These are phyloP conservation scores for Venusia cambrica DNA, from an alignment of 2,888 invertebrate genomes.

Conservation along the genomic window DNA sequence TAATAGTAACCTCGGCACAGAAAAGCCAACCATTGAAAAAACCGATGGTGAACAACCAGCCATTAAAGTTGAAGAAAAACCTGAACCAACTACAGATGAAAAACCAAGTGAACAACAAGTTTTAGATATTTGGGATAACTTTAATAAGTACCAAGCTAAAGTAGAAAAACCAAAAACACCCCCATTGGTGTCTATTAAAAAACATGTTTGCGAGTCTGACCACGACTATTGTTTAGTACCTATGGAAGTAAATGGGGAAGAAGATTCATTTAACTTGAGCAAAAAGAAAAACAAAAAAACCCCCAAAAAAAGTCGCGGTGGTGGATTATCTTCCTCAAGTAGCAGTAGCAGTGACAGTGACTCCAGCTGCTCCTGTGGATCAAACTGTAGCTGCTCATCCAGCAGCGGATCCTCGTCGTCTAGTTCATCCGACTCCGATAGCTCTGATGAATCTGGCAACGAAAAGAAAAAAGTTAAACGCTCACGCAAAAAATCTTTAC, in stretches of 20 bases:
- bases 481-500: conserved; percentile 51
- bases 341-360: conserved; percentile 88
- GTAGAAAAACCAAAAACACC: conserved; percentile 81
- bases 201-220: conserved; percentile 84
- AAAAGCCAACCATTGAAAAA: conserved; percentile 9
- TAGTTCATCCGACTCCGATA: conserved; percentile 77
- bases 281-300: conserved; percentile 76
- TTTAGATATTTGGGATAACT: conserved; percentile 89
- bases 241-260: conserved; percentile 66
- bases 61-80: conserved; percentile 44
- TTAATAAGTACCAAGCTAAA: conserved; percentile 87
- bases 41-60: conserved; percentile 14
- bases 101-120: conserved; percentile 82
- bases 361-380: conserved; percentile 90
- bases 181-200: conserved; percentile 68
- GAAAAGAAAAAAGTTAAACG: conserved; percentile 70
- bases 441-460: conserved; percentile 63
- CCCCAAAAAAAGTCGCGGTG: conserved; percentile 70
- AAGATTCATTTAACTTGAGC: conserved; percentile 58
- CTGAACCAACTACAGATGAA: conserved; percentile 56
- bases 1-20: conserved; percentile 11
- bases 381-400: conserved; percentile 91
- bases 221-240: conserved; percentile 88
- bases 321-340: conserved; percentile 84
- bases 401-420: conserved; percentile 86